Conservation (phyloP, 2,888 invertebrate genomes). For the Xanthia togata region DNA sequence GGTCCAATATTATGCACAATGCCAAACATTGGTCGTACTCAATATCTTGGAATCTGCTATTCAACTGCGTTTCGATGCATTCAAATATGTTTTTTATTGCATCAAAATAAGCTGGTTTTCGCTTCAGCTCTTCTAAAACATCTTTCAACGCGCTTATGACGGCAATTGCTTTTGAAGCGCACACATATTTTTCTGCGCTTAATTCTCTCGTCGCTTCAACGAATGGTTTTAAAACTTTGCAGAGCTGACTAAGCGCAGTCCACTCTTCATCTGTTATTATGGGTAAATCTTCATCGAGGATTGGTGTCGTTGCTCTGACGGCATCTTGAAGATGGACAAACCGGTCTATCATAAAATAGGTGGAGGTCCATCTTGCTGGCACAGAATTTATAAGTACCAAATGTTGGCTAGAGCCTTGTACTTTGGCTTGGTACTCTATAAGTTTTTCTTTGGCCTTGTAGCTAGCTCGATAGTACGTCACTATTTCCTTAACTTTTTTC, state of each 20-base stretch:
- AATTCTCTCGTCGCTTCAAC: conserved; percentile 19
- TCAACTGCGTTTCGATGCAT: conserved; percentile 4
- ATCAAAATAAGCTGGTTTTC: conserved; percentile 10
- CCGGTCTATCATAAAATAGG: conserved; percentile 11
- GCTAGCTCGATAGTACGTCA: background rate
- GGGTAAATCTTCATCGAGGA: background rate
- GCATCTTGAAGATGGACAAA: background rate
- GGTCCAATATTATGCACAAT: conserved; percentile 16
- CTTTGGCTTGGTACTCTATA: conserved; percentile 4
- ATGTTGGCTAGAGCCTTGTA: conserved; percentile 6
- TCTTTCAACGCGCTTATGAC: conserved; percentile 2
- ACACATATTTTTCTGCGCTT: conserved; percentile 25
- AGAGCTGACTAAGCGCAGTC: conserved; percentile 18
- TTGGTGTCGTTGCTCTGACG: background rate
- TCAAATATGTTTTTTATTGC: conserved; percentile 4
- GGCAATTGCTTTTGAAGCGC: conserved; percentile 18
- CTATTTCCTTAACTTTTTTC: background rate
- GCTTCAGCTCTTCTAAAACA: background rate
- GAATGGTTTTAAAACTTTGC: conserved; percentile 13
- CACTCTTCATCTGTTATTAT: conserved; percentile 1
- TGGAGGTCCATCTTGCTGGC: conserved; percentile 11
- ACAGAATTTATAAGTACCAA: conserved; percentile 1
- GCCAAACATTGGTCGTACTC: conserved; percentile 2
- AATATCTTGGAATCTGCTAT: background rate
- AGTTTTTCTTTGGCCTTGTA: background rate